A percentile compares a stretch with the other conserved stretches of the same genome.
Evolutionary conservation across 2,113 vertebrate genomes (phyloP).

Genomic region (Macrotis lagotis): DNA sequence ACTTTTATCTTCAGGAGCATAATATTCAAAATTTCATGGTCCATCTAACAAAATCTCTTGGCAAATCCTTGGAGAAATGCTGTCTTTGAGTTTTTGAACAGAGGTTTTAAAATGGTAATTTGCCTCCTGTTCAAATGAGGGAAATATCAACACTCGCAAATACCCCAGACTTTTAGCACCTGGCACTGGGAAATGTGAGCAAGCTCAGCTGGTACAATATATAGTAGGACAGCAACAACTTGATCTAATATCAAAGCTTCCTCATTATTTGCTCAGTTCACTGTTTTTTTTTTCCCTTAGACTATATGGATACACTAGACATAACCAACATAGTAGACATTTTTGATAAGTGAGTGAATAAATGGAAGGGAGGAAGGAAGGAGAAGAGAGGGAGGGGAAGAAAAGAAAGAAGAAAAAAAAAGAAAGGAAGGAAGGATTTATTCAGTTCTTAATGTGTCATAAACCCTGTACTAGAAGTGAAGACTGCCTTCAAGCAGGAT

Average conservation of each 20-base stretch:
- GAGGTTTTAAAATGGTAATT: too few relatives aligned
- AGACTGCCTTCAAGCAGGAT: background rate
- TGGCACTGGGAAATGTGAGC: background rate
- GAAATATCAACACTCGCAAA: background rate
- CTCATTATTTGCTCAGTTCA: background rate
- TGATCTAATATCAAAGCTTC: background rate
- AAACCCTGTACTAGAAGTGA: background rate
- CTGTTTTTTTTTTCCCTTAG: too few relatives aligned
- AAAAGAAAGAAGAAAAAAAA: fast-evolving
- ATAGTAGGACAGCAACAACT: background rate
- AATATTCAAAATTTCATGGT: background rate
- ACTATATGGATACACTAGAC: background rate
- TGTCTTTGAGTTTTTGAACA: background rate
- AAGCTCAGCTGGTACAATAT: background rate
- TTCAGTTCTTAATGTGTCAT: background rate
- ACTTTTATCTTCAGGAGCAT: background rate
- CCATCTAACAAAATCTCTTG: background rate
- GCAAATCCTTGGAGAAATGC: background rate
- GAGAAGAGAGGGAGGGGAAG: too few relatives aligned
- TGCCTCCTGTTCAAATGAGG: background rate
- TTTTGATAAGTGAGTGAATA: background rate
- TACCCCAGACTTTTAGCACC: background rate
- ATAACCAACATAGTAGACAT: background rate
- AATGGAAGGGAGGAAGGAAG: background rate
- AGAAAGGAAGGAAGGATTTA: background rate